Conservation (phyloP, 1,140 invertebrate genomes). For the Aphidius gifuensis region DNA sequence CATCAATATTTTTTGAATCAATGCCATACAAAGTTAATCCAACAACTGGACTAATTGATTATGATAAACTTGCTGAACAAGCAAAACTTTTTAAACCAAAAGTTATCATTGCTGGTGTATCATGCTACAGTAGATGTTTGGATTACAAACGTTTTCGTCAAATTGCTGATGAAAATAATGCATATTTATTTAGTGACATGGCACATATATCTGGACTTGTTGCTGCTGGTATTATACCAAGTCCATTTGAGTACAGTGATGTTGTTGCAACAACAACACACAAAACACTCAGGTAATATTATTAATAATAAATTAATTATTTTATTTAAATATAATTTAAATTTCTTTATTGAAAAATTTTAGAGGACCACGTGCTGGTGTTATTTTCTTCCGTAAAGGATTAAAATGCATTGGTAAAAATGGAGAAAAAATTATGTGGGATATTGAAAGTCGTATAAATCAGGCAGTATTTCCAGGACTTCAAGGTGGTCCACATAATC, state of each 20-base stretch:
- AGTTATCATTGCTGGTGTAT: slow-evolving; percentile 92
- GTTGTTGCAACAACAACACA: slow-evolving; percentile 95
- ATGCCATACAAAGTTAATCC: slow-evolving; percentile 95
- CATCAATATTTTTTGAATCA: slow-evolving; percentile 97
- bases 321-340: neutral
- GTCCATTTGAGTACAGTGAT: slow-evolving; percentile 91
- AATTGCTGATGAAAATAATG: slow-evolving; percentile 83
- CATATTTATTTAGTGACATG: slow-evolving; percentile 94
- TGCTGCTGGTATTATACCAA: slow-evolving; percentile 80
- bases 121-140: slow-evolving; percentile 81
- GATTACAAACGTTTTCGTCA: slow-evolving; percentile 86
- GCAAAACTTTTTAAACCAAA: slow-evolving; percentile 88
- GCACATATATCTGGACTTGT: slow-evolving; percentile 92
- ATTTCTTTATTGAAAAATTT: slow-evolving; percentile 12
- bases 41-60: slow-evolving; percentile 88
- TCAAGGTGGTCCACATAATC: slow-evolving; percentile 90
- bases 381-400: slow-evolving; percentile 89
- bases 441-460: slow-evolving; percentile 85
- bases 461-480: slow-evolving; percentile 91
- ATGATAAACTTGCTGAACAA: slow-evolving; percentile 79
- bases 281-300: slow-evolving; percentile 71
- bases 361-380: slow-evolving; percentile 82
- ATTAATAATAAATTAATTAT: too few relatives aligned
- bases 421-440: slow-evolving; percentile 80
- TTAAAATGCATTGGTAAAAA: slow-evolving; percentile 69